phyloP scores from a whole-genome alignment of 2,113 vertebrate species.

The Oriolus oriolus region DNA sequence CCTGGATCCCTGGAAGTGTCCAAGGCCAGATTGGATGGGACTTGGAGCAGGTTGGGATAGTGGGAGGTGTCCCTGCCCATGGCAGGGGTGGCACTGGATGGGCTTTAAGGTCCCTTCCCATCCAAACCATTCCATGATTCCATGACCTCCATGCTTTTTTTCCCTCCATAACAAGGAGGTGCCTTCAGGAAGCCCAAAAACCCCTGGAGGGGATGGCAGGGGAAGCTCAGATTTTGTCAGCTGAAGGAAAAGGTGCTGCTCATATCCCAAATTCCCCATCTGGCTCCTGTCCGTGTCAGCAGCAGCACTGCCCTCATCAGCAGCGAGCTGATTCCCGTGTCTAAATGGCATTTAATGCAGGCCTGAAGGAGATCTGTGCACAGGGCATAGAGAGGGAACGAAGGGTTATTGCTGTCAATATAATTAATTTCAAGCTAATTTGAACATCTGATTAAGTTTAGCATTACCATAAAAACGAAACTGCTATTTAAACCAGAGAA shows the following conservation, averaged over 20 bases:
- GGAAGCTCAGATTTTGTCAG: background rate
- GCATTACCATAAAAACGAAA: conserved; percentile 38
- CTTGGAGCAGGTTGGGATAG: background rate
- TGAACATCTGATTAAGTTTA: conserved; percentile 59
- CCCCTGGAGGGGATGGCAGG: rapidly evolving
- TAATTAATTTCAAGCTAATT: conserved; percentile 60
- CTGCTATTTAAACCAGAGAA: conserved; percentile 20
- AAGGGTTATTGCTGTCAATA: conserved; percentile 24
- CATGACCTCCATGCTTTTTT: background rate
- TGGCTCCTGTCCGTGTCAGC: rapidly evolving
- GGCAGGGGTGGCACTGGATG: rapidly evolving
- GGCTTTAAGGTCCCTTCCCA: background rate
- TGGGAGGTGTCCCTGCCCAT: background rate
- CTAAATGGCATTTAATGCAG: background rate
- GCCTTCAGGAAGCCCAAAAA: background rate
- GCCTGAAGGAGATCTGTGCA: background rate
- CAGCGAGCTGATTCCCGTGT: background rate
- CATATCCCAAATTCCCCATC: rapidly evolving
- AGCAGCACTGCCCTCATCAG: rapidly evolving
- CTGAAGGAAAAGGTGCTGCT: background rate
- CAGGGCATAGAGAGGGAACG: background rate
- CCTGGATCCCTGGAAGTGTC: background rate
- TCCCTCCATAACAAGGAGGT: background rate
- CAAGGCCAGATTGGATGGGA: rapidly evolving
- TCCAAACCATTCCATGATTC: background rate